Base-by-base conservation (phyloP, 2,113 vertebrate species). In the Microtus richardsoni region DNA sequence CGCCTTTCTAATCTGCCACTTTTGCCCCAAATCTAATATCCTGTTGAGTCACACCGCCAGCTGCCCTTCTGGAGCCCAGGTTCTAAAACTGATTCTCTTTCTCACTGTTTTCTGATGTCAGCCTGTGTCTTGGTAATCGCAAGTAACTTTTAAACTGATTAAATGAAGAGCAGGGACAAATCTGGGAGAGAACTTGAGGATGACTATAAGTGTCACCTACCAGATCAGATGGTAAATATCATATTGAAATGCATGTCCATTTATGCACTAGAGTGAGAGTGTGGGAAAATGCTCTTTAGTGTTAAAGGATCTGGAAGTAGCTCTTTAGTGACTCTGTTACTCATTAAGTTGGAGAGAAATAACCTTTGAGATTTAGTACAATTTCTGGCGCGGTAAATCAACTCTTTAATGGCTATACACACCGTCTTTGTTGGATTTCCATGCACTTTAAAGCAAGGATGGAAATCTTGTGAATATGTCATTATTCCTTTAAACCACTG, bases 361-460 rank as follows among this genome's bases (percentile, higher is more conserved):
- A 88, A 87, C 30, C 79, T 98, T 97, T 96, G 62, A 97, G 96
- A 78, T 93, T 71, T 83, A 70, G 91, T 91, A 33, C 5, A 88
- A 11, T 71, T 95, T 80, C 68, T 87, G 84, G 84, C 89, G 47
- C 66, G 39, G 52, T 75, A 80, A 94, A 95, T 96, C 85, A 17
- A 30, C 19, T 78, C 52, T 86, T 91, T 96, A 92, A 92, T 95
- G 92, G 39, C 24, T 84, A 3, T 44, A 68, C 90, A 73, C 39
- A 19, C 28, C 89, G 58, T 97, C 64, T 89, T 88, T 96, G 91
- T 94, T 86, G 74, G 21, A 68, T 94, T 97, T 97, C 10, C 16
- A 96, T 70, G 26, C 83, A 87, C 85, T 96, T 95, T 70, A 80
- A 92, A 95, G 49, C 11, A 93, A 95, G 91, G 96, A 74, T 88